Evolutionary conservation across 1,140 invertebrate genomes (phyloP), one percentile per base, ranked within the genome.

Genomic region (Drosophila nebulosa): DNA sequence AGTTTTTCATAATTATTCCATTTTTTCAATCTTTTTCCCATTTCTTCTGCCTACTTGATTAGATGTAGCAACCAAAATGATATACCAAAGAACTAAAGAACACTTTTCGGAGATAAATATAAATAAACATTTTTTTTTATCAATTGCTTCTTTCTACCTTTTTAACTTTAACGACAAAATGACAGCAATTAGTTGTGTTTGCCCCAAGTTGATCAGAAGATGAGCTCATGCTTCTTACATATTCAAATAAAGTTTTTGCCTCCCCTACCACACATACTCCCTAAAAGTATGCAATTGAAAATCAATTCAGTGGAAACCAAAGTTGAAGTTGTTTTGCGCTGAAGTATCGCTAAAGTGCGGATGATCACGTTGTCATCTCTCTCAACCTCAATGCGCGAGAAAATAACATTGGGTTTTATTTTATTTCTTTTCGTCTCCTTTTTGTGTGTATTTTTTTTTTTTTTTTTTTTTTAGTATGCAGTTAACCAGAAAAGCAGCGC

Each of bases 401-500:
- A 46, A 46, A 46, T 46, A 46, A 46, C 39, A 46, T 46, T 46
- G 39, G 16, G 39, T 46, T 46, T 46, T 46, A 46, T 46, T 46
- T 46, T 21, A 46, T 46, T 46, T 46, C 39, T 46, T 46, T 46
- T 46, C 39, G 39, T 46, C 18, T 46, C 16, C 39, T 2, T 42
- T 42, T 10, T 32, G 30, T 18, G 27, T 9, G 27, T n/a, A n/a
- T 42, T 42, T 42, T 18, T 42, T 16, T 7, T 18, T 42, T 39
- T n/a, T 32, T 56, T 36, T 7, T 36, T 22, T 35, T 58, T 85
- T 85, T 68, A 64, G 69, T 64, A 74, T 76, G 80, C 77, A 78
- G 81, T 80, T 85, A 85, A 85, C 80, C 81, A 85, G 74, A 86
- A 85, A 86, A 86, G 80, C 73, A 80, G 67, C 67, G 77, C 78